Evolutionary conservation across 2,113 vertebrate genomes (phyloP).

Genomic region (Pseudorhombus dupliciocellatus): DNA sequence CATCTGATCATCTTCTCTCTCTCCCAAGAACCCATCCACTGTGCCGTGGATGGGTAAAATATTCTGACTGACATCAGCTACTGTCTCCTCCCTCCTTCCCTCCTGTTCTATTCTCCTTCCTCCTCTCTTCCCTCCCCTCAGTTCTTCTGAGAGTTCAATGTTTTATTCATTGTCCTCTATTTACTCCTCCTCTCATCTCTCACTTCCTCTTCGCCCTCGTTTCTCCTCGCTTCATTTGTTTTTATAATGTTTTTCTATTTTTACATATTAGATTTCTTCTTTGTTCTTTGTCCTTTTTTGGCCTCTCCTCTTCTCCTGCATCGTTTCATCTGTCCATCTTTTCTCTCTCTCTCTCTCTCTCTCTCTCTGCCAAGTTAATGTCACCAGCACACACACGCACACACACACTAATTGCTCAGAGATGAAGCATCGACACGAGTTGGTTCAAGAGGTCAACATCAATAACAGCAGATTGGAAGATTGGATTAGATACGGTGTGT

Average conservation of each 20-base stretch:
- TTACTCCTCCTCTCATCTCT: not conserved
- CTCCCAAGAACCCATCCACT: no score
- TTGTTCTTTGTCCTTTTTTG: not conserved
- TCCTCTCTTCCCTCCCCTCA: not conserved
- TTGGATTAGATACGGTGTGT: constrained; percentile 69
- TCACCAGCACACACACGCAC: constrained; percentile 13
- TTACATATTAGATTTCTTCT: not conserved
- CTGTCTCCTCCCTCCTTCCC: not conserved
- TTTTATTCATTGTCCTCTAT: constrained; percentile 20
- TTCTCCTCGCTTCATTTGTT: not conserved
- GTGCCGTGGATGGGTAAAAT: no score
- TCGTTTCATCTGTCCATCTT: constrained; percentile 1
- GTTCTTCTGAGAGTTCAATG: not conserved
- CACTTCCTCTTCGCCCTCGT: not conserved
- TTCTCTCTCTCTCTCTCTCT: no score
- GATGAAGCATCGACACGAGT: constrained; percentile 58
- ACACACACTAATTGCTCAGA: constrained; percentile 62
- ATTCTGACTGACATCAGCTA: not conserved
- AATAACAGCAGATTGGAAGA: constrained; percentile 76
- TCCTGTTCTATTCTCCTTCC: no score
- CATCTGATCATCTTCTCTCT: no score
- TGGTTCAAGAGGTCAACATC: constrained; percentile 74
- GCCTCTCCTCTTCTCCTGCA: not conserved
- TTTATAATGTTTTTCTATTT: not conserved
- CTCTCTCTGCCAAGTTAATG: constrained; percentile 17